Base-by-base conservation (phyloP, 2,888 invertebrate genomes). In the Torymus auratus region DNA sequence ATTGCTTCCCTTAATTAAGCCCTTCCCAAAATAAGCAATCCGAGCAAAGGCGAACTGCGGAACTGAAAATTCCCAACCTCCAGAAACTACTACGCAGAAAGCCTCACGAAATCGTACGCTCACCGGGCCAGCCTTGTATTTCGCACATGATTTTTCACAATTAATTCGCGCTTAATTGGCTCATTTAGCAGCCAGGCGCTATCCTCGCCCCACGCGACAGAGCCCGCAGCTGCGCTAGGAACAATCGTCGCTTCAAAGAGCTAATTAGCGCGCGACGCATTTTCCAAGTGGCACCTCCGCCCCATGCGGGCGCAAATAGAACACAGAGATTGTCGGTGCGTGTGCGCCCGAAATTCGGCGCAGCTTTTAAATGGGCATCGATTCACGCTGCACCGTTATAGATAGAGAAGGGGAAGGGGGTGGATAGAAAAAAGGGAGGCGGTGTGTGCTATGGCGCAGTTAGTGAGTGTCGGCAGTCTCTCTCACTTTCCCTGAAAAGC, bases 261-360 rank as follows among this genome's bases (percentile, higher is more conserved):
- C 86, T 87, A 87, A 87, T 87, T 86, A 87, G 86, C 86, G 84
- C 83, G 84, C 41, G 1, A 7, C 41, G 84, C 86, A 85, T 87
- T 87, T 86, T 85, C 86, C 85, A 83, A 84, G 76, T 82, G 75
- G 83, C 79, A 79, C 81, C 70, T 65, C 68, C 56, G 1, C 17
- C 41, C 70, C 69, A 79, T 80, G 82, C 78, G 83, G 82, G 78
- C 17, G 75, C 28, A 79, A 77, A 80, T 82, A 82, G 80, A 79
- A 80, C 83, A 82, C 80, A 15, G 62, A 72, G 60, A 78, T 78
- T 78, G 65, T 60, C 78, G 71, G 71, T 41, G 7, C 41, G 41
- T 52, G 53, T 23, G 64, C 58, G 52, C n/a, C 23, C 17, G 53
- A n/a, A 78, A 73, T 71, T 76, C 52, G 60, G 7, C 41, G 41